Evolutionary conservation across 1,140 invertebrate species (phyloP), one percentile per base, ranked within the genome.

Genomic region (Drosophila nikananu): DNA sequence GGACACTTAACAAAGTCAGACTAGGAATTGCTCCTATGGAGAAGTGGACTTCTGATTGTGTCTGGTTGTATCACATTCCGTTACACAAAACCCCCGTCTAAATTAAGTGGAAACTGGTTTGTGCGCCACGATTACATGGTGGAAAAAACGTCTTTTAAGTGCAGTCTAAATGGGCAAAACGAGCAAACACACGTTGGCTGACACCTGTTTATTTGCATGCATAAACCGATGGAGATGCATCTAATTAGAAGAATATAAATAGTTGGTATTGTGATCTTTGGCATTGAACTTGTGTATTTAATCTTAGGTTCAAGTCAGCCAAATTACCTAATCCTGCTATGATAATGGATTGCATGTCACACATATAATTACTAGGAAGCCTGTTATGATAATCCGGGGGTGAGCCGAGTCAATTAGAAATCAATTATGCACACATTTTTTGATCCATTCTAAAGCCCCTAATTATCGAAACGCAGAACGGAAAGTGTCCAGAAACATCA

Each of bases 391-490:
- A 21, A 19, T n/a, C 9, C 9, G 48, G 23, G 48, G 23, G 12
- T 30, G 15, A 27, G n/a, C n/a, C 19, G 10, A 37, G 25, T 67
- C 70, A 72, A 73, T 73, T 60, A 42, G 37, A 73, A 73, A 72
- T 73, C 68, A 55, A 73, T 72, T 52, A 49, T 73, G 35, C 17
- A 30, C 15, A 35, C 5, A 23, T 25, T 25, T 1, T 59, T 21
- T 35, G 3, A 23, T 21, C 44, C 19, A 2, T 59, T 46, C 8
- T 9, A n/a, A 44, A 54, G 21, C 62, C 46, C 27, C 0, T 25
- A 37, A 72, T 39, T 39, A n/a, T 8, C 17, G 35, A 49, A 58
- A 67, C 21, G 19, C 21, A 37, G 8, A n/a, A 21, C 10, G 27
- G 0, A 23, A n/a, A 39, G 0, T 25, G 32, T 9, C 13, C 57